A percentile compares a stretch with the other conserved stretches of the same genome.
phyloP scores from a whole-genome alignment of 2,113 vertebrate species.

The Charadrius vociferus region DNA sequence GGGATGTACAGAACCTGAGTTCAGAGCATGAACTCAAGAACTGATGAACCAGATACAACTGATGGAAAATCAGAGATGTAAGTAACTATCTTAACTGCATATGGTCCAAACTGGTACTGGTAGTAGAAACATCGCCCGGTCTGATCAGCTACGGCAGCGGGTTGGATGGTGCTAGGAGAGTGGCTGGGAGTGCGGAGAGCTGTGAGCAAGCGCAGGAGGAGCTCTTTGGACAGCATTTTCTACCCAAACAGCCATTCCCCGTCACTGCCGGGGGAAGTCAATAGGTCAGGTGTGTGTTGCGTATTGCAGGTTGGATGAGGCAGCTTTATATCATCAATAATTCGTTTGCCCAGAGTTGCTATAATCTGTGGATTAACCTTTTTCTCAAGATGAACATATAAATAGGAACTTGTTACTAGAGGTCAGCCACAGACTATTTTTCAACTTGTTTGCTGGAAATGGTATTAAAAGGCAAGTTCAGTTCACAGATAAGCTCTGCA shows the following conservation, averaged over 20 bases:
- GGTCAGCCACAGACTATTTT: constrained; percentile 40
- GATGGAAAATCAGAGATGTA: background rate
- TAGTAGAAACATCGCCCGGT: background rate
- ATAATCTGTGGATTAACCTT: constrained; percentile 44
- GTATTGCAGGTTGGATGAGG: background rate
- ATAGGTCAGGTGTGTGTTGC: background rate
- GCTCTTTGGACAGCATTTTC: background rate
- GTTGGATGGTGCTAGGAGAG: background rate
- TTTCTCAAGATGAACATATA: background rate
- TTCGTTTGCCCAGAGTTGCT: background rate
- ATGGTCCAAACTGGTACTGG: background rate
- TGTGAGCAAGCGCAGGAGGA: background rate
- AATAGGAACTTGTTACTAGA: constrained; percentile 10
- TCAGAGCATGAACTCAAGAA: background rate
- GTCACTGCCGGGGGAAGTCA: background rate
- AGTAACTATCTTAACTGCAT: background rate
- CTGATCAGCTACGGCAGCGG: background rate
- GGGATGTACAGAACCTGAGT: background rate
- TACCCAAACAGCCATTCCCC: background rate
- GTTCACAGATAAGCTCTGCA: constrained; percentile 40
- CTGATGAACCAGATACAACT: background rate
- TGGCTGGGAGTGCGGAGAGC: background rate
- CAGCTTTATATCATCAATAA: background rate
- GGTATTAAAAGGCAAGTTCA: constrained; percentile 48
- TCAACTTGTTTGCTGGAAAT: constrained; percentile 40